Conservation (phyloP, 2,888 invertebrate species). For the Melolontha melolontha region DNA sequence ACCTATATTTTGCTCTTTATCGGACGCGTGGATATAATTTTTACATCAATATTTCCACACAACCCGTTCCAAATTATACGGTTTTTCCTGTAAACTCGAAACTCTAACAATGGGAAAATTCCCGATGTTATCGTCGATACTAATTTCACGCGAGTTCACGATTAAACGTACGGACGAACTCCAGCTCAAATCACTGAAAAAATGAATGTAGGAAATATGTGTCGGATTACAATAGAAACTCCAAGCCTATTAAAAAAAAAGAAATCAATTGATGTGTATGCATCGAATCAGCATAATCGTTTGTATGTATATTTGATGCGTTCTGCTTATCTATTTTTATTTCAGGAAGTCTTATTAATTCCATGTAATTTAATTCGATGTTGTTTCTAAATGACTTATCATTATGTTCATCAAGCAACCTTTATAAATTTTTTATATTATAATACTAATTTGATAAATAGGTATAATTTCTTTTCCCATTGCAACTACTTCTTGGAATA, state of each 20-base stretch:
- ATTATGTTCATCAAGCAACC: neutral
- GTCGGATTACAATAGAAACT: too few species aligned
- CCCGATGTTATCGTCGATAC: slow-evolving; percentile 6
- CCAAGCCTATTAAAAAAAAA: too few species aligned
- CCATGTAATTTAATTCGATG: slow-evolving; percentile 11
- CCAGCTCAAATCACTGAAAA: too few species aligned
- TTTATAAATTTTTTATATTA: slow-evolving; percentile 10
- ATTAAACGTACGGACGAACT: neutral
- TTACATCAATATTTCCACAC: slow-evolving; percentile 6
- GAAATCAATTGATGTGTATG: too few species aligned
- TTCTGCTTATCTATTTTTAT: too few species aligned
- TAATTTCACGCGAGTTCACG: slow-evolving; percentile 18
- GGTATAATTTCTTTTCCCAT: too few species aligned
- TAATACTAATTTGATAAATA: neutral
- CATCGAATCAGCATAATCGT: too few species aligned
- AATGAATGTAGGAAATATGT: too few species aligned
- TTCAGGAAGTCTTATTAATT: slow-evolving; percentile 3
- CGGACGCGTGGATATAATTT: slow-evolving; percentile 5
- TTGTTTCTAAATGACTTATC: neutral
- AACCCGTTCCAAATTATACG: slow-evolving; percentile 11
- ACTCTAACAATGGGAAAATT: slow-evolving; percentile 20
- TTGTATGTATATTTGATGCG: too few species aligned
- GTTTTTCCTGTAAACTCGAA: slow-evolving; percentile 6
- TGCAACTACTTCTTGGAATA: too few species aligned
- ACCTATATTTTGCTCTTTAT: neutral